Percentiles rank a stretch among this genome's conserved stretches.
phyloP scores from a whole-genome alignment of 2,113 vertebrate species.

The Tetraodon nigroviridis region DNA sequence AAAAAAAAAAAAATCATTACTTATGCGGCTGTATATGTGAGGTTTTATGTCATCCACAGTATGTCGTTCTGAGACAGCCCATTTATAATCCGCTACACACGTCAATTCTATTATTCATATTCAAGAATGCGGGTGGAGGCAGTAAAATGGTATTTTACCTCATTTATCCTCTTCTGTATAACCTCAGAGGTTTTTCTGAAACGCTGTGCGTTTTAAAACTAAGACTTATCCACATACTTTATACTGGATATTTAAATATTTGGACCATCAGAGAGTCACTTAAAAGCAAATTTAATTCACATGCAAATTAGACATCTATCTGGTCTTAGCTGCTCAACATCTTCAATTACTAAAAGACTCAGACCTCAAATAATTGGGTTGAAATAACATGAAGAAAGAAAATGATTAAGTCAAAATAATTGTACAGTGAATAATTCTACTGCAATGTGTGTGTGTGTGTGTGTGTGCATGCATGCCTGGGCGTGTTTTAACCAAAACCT shows the following conservation, averaged over 20 bases:
- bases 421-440: constrained; percentile 17
- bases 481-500: too few species aligned
- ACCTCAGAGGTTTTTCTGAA: constrained; percentile 18
- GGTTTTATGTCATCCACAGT: constrained; percentile 1
- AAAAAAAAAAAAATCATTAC: neutral
- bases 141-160: neutral
- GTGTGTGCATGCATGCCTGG: too few species aligned
- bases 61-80: neutral
- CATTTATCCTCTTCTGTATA: neutral
- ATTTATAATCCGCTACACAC: neutral
- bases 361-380: constrained; percentile 8
- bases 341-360: constrained; percentile 36
- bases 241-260: constrained; percentile 7
- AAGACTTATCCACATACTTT: constrained; percentile 20
- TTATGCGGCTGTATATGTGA: neutral
- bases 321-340: constrained; percentile 8
- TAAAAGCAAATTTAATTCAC: constrained; percentile 31
- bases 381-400: constrained; percentile 9
- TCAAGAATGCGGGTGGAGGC: neutral
- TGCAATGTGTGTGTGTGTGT: neutral
- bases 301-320: constrained; percentile 32
- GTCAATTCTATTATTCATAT: constrained; percentile 18
- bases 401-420: constrained; percentile 14
- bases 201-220: constrained; percentile 22
- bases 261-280: constrained; percentile 15